A percentile compares a stretch with the other conserved stretches of the same genome.
phyloP scores from a whole-genome alignment of 2,888 invertebrate species.

The Acrocera orbiculus region DNA sequence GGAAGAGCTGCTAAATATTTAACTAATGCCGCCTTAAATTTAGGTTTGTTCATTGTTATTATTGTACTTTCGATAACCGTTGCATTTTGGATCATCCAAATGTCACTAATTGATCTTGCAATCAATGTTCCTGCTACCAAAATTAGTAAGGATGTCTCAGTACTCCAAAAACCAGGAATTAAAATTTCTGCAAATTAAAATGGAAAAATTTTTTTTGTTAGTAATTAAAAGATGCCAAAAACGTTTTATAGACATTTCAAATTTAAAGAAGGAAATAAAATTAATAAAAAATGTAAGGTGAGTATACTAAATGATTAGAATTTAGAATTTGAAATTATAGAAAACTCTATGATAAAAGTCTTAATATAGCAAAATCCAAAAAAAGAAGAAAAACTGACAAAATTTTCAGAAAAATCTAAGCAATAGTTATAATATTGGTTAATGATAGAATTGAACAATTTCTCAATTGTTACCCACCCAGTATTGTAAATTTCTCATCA shows the following conservation, averaged over 20 bases:
- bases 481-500: too few relatives aligned
- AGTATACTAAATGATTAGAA: too few relatives aligned
- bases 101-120: conserved; percentile 81
- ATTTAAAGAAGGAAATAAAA: too few relatives aligned
- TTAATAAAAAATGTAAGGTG: too few relatives aligned
- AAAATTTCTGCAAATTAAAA: conserved; percentile 37
- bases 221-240: background rate
- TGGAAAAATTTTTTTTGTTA: background rate
- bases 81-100: conserved; percentile 93
- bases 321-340: background rate
- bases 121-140: conserved; percentile 67
- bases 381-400: too few relatives aligned
- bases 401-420: too few relatives aligned
- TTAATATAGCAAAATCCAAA: too few relatives aligned
- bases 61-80: conserved; percentile 91
- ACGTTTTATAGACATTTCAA: too few relatives aligned
- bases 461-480: too few relatives aligned
- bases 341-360: too few relatives aligned
- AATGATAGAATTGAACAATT: too few relatives aligned
- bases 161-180: conserved; percentile 59
- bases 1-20: conserved; percentile 77
- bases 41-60: conserved; percentile 63
- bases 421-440: too few relatives aligned
- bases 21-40: conserved; percentile 57
- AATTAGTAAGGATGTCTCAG: conserved; percentile 55